Conservation (phyloP, 23 tunicate genomes). For the Ascidia mentula region DNA sequence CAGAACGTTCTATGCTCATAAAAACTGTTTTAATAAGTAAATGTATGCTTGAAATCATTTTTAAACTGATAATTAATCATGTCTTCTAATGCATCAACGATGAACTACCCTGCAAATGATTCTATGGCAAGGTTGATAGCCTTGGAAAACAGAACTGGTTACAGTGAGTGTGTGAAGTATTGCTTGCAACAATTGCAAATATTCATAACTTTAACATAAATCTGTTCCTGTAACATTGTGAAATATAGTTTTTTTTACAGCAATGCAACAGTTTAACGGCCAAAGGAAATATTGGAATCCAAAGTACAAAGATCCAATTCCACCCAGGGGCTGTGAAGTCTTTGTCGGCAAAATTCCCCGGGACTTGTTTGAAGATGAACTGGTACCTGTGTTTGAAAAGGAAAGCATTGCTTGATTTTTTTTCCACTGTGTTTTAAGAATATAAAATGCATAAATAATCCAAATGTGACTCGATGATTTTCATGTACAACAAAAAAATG, state of each 20-base stretch:
- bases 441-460: no score
- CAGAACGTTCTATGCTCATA: no score
- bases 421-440: no score
- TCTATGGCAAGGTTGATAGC: slow-evolving; percentile 87
- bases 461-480: no score
- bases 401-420: no score
- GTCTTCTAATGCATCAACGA: slow-evolving; percentile 54
- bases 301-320: slow-evolving; percentile 74
- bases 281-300: slow-evolving; percentile 96
- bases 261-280: slow-evolving; percentile 97
- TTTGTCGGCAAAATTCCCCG: slow-evolving; percentile 92
- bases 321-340: slow-evolving; percentile 95
- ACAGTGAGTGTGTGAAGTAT: slow-evolving; percentile 40
- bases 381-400: slow-evolving; percentile 86
- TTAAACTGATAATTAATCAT: slow-evolving; percentile 29
- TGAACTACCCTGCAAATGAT: slow-evolving; percentile 67
- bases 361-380: slow-evolving; percentile 88
- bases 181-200: no score
- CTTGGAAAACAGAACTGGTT: slow-evolving; percentile 93
- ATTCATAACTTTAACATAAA: background rate
- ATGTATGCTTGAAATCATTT: background rate
- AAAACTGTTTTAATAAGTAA: background rate
- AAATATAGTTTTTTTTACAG: slow-evolving; percentile 33
- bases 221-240: background rate
- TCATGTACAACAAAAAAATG: no score